These are phyloP conservation scores for Elymnias hypermnestra DNA, from an alignment of 1,140 invertebrate genomes.

Conservation along the genomic window DNA sequence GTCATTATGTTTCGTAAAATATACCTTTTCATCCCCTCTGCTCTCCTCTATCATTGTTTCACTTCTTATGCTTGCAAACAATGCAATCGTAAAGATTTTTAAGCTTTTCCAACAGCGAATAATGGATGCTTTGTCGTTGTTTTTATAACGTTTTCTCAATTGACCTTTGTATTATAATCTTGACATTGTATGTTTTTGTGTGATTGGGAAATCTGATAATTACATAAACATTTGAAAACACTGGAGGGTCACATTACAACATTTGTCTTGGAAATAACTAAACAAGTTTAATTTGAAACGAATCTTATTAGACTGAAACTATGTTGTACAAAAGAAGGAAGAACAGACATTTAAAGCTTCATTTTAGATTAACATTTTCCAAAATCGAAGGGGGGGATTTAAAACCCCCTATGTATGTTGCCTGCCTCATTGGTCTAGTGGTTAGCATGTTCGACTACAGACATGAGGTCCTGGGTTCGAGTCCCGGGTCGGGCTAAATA, in stretches of 20 bases:
- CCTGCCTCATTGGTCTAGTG: no score
- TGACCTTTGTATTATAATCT: slow-evolving; percentile 12
- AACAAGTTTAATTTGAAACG: background rate
- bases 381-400: no score
- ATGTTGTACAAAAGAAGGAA: no score
- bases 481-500: no score
- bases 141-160: slow-evolving; percentile 12
- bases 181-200: slow-evolving; percentile 12
- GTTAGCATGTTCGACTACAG: no score
- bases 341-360: no score
- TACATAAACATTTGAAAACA: background rate
- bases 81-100: slow-evolving; percentile 7
- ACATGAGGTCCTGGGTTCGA: no score
- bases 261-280: background rate
- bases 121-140: slow-evolving; percentile 17
- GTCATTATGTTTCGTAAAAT: no score
- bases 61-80: slow-evolving; percentile 5
- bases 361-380: no score
- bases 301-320: background rate
- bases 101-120: slow-evolving; percentile 4
- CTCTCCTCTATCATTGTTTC: no score
- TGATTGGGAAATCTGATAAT: background rate
- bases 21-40: no score
- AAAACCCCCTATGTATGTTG: no score
- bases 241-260: background rate